Base-by-base conservation (phyloP, 1,140 invertebrate genomes). In the Pseudomyrmex dendroicus region DNA sequence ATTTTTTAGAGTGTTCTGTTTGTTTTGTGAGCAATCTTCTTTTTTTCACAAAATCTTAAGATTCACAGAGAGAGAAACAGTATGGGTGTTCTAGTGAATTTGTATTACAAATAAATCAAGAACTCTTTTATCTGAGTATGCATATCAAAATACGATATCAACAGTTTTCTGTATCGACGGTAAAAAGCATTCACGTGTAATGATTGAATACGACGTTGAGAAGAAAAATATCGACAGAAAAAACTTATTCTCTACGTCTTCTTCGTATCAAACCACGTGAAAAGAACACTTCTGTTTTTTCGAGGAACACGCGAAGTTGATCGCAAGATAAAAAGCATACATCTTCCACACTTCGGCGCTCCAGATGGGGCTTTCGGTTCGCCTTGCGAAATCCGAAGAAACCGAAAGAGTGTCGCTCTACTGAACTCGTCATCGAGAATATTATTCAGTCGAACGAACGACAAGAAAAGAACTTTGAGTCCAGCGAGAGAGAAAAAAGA, bases 181-280 rank as follows among this genome's bases (percentile, higher is more conserved):
- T 12, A 12, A 44, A 22, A 13, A 56, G 63, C 52, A 80, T 80
- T 84, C 56, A 56, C 70, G 62, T 86, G 85, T 86, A 82, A 87
- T 87, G 86, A 62, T 74, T 84, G 85, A 63, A 67, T 17, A 66
- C 73, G 52, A 61, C 70, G 46, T 46, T 64, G 12, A 59, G 62
- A 67, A 62, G 12, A 59, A 68, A 67, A 62, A 63, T 80, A 57
- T 54, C 48, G 50, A 52, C 59, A 35, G 54, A 64, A 64, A 56
- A 13, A 72, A 74, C 70, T 80, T 22, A 57, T 48, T 59, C 54
- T 15, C 20, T 15, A 48, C 64, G 66, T 70, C 5, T 35, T 7
- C 5, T 17, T 12, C 44, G 48, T 54, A 70, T 48, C 44, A 48
- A 70, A 35, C 20, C 59, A 1, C 5, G 44, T 13, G 15, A 20